Evolutionary conservation across 2,113 vertebrate genomes (phyloP).

Genomic region (Aphyosemion australe): DNA sequence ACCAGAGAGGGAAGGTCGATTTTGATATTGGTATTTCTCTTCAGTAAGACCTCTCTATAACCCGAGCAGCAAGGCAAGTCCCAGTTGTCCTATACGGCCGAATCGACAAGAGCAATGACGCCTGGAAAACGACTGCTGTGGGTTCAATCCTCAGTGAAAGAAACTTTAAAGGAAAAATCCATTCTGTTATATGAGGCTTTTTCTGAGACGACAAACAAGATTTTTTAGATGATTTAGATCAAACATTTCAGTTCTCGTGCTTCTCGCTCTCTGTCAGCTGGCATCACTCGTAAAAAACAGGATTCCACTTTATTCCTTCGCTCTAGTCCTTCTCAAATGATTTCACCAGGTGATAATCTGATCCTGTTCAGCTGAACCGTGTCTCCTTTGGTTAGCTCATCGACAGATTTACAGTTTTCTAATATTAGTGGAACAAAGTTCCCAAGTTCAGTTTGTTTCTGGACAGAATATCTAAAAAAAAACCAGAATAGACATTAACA

Average conservation of each 20-base stretch:
- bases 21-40: slow-evolving; percentile 55
- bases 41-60: slow-evolving; percentile 55
- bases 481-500: too few species aligned
- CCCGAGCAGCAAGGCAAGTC: slow-evolving; percentile 48
- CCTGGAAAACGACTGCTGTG: slow-evolving; percentile 47
- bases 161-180: slow-evolving; percentile 39
- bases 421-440: too few species aligned
- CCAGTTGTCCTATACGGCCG: slow-evolving; percentile 51
- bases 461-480: too few species aligned
- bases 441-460: too few species aligned
- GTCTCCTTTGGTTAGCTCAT: background rate
- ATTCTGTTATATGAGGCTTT: slow-evolving; percentile 33
- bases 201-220: slow-evolving; percentile 18
- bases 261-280: slow-evolving; percentile 5
- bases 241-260: slow-evolving; percentile 22
- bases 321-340: slow-evolving; percentile 1
- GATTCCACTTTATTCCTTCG: slow-evolving; percentile 10
- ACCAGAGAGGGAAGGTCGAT: slow-evolving; percentile 22
- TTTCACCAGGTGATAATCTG: background rate
- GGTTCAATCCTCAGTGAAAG: slow-evolving; percentile 39
- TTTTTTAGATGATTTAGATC: slow-evolving; percentile 30
- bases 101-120: slow-evolving; percentile 44
- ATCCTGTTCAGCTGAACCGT: background rate
- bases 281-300: slow-evolving; percentile 20
- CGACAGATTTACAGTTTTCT: too few species aligned